These are phyloP conservation scores for Apteryx owenii DNA, from an alignment of 2,113 vertebrate species.

Conservation along the genomic window DNA sequence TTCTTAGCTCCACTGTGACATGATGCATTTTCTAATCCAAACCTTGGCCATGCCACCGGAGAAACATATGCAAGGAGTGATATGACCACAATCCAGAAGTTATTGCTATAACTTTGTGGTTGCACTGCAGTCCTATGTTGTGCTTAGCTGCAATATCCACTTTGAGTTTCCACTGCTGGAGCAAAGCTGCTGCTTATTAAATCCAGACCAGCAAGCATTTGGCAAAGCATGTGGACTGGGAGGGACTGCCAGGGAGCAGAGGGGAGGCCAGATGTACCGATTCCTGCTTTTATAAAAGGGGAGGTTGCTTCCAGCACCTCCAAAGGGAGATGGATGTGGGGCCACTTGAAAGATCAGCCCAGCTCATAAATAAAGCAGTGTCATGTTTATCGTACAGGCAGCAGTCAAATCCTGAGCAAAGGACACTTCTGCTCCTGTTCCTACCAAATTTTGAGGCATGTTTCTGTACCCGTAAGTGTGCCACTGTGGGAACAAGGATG, in stretches of 20 bases:
- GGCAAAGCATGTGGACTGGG: neutral
- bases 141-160: neutral
- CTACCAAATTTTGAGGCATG: neutral
- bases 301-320: neutral
- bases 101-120: neutral
- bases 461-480: neutral
- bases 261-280: neutral
- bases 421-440: neutral
- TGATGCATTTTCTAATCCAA: neutral
- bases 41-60: rapidly evolving
- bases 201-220: neutral
- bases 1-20: neutral
- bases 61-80: rapidly evolving
- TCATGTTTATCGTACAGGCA: neutral
- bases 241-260: neutral
- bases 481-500: neutral
- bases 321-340: neutral
- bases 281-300: neutral
- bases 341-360: neutral
- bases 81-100: neutral
- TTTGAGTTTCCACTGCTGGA: neutral
- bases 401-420: neutral
- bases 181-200: neutral
- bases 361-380: rapidly evolving
- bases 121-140: rapidly evolving